phyloP scores from a whole-genome alignment of 2,797 vertebrate genomes.

The Crenuchus spilurus region DNA sequence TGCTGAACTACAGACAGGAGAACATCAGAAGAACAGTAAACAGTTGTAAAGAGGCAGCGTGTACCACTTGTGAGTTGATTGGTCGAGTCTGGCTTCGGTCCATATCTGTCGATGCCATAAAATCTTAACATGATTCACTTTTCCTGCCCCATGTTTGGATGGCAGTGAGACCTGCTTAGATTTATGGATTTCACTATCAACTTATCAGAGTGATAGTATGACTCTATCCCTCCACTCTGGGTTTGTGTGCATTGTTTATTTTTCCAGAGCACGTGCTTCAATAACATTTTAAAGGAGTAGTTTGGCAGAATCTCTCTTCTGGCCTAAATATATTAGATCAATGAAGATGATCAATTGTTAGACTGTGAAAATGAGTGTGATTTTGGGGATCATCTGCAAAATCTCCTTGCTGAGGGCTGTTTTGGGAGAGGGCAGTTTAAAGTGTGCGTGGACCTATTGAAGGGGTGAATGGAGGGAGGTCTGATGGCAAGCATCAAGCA shows the following conservation, averaged over 20 bases:
- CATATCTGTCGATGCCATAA: constrained; percentile 3
- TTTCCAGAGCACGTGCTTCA: background rate
- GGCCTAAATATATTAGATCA: too few relatives aligned
- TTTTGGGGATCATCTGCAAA: too few relatives aligned
- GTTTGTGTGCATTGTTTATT: background rate
- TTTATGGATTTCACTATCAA: constrained; percentile 8
- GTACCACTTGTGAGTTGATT: background rate
- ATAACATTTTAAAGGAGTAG: too few relatives aligned
- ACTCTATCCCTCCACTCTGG: background rate
- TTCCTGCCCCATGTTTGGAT: background rate
- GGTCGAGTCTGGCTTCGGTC: background rate
- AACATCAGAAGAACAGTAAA: constrained; percentile 33
- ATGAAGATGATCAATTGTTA: too few relatives aligned
- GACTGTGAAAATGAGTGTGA: too few relatives aligned
- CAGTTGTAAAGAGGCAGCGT: constrained; percentile 34
- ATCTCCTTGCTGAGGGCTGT: too few relatives aligned
- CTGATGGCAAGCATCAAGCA: too few relatives aligned
- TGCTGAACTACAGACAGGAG: background rate
- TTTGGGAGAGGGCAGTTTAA: too few relatives aligned
- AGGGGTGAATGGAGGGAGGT: too few relatives aligned
- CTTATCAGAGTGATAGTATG: background rate
- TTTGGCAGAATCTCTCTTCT: too few relatives aligned
- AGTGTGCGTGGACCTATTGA: too few relatives aligned
- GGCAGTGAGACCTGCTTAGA: background rate
- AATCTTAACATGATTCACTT: background rate